Percentiles rank a stretch among this genome's conserved stretches.
These are phyloP conservation scores for Xenus cinereus DNA, from an alignment of 2,113 vertebrate species.

Conservation along the genomic window DNA sequence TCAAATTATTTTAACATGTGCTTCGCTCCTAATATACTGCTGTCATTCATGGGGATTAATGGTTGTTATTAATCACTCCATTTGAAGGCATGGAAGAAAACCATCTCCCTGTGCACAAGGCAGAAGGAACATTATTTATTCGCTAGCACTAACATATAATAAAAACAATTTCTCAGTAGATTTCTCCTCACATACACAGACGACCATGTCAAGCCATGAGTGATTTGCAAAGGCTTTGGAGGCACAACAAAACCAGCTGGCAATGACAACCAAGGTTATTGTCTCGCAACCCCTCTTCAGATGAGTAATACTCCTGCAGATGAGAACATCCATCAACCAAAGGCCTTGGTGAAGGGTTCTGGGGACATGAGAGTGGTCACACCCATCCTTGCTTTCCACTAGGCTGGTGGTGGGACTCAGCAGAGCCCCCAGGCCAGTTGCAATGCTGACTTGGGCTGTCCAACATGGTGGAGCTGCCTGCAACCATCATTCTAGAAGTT, in stretches of 20 bases:
- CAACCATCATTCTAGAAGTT: neutral
- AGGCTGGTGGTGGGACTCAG: neutral
- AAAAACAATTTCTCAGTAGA: constrained; percentile 53
- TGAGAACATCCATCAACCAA: neutral
- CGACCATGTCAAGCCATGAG: neutral
- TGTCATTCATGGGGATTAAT: constrained; percentile 52
- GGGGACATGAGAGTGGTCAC: neutral
- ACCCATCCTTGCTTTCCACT: neutral
- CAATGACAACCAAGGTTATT: constrained; percentile 47
- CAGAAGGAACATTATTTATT: constrained; percentile 37
- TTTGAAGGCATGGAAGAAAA: neutral
- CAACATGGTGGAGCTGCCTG: neutral
- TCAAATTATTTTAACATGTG: constrained; percentile 59
- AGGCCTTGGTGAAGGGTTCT: neutral
- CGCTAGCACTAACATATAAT: constrained; percentile 18
- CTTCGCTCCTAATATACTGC: constrained; percentile 18
- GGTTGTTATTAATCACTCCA: constrained; percentile 21
- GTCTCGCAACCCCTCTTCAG: neutral
- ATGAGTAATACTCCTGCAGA: neutral
- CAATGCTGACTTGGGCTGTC: neutral
- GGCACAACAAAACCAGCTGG: neutral
- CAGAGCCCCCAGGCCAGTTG: neutral
- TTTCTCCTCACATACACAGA: neutral
- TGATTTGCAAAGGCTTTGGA: constrained; percentile 33
- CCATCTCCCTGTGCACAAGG: neutral